These are phyloP conservation scores for Eulemur rufifrons DNA, from an alignment of 2,113 vertebrate species.

Conservation along the genomic window DNA sequence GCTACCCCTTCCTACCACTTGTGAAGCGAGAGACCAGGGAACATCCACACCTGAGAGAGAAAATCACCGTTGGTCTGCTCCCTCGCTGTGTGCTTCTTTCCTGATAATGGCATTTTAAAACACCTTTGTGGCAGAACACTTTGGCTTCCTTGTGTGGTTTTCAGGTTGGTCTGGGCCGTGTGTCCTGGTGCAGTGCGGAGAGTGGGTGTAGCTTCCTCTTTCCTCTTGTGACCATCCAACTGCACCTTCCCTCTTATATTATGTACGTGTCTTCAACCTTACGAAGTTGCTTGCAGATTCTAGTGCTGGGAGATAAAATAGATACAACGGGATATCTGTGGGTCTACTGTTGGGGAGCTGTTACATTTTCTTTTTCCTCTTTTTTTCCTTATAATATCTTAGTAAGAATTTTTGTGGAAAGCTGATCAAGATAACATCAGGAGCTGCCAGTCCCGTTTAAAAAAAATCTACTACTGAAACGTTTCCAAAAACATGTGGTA, in stretches of 20 bases:
- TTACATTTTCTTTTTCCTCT: background rate
- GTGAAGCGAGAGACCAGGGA: background rate
- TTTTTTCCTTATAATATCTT: background rate
- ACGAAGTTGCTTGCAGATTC: background rate
- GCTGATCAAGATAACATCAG: background rate
- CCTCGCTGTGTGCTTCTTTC: background rate
- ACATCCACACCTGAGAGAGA: background rate
- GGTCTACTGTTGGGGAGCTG: background rate
- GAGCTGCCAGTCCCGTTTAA: background rate
- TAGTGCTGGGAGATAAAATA: background rate
- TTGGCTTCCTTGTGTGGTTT: fast-evolving
- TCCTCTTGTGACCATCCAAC: fast-evolving
- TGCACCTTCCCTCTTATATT: no score
- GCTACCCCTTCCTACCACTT: fast-evolving
- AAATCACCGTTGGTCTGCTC: fast-evolving
- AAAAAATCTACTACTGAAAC: background rate
- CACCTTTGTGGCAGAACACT: fast-evolving
- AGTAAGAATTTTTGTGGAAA: background rate
- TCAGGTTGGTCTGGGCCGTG: fast-evolving
- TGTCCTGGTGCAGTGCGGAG: background rate
- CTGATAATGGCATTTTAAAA: background rate
- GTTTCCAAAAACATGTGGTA: background rate
- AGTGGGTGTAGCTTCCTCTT: background rate
- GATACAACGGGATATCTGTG: background rate
- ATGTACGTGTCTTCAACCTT: fast-evolving